phyloP scores from a whole-genome alignment of 2,113 vertebrate genomes.

The Amphilophus citrinellus region DNA sequence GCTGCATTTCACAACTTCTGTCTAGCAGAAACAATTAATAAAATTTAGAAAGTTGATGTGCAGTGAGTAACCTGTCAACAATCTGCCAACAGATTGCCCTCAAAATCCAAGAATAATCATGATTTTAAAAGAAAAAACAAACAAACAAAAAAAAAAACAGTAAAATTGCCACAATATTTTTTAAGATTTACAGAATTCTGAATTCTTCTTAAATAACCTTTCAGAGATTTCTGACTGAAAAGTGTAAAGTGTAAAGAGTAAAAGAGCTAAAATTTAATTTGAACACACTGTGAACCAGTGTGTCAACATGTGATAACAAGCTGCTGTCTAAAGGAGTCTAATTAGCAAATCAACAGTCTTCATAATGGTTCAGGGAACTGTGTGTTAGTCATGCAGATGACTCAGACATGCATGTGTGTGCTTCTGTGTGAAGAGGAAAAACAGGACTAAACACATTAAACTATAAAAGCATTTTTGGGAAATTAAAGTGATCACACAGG shows the following conservation, averaged over 20 bases:
- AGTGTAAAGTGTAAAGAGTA: background rate
- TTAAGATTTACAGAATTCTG: too few species aligned
- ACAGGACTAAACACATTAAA: background rate
- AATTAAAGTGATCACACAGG: background rate
- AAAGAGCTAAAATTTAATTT: background rate
- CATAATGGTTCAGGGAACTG: background rate
- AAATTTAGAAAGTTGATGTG: too few species aligned
- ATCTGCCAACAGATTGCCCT: too few species aligned
- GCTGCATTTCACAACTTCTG: too few species aligned
- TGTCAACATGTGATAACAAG: background rate
- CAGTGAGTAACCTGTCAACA: too few species aligned
- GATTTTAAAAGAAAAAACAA: too few species aligned
- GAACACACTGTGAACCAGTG: too few species aligned
- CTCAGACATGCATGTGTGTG: background rate
- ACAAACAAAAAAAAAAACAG: too few species aligned
- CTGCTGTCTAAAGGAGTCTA: background rate
- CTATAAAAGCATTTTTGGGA: background rate
- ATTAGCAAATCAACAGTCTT: background rate
- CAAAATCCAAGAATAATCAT: too few species aligned
- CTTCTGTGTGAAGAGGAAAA: background rate
- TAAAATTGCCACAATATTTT: too few species aligned
- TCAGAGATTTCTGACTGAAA: background rate
- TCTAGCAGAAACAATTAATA: too few species aligned
- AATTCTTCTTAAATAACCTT: background rate
- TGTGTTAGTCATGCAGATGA: slow-evolving; percentile 5